Evolutionary conservation across 2,888 invertebrate species (phyloP).

Genomic region (Spodoptera exigua): DNA sequence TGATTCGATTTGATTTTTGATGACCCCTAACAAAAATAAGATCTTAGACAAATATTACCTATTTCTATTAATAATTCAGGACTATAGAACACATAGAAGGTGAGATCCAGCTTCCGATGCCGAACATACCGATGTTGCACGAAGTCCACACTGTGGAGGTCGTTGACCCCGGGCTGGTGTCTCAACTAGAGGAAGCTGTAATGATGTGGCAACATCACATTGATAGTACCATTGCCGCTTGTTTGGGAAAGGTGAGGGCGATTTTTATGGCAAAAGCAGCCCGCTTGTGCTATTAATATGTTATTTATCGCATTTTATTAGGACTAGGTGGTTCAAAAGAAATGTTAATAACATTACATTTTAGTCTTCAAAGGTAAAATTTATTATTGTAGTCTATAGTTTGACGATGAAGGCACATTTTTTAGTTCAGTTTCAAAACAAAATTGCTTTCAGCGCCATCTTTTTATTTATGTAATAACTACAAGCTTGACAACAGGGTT

Average conservation of each 20-base stretch:
- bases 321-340: too few species aligned
- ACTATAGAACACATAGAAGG: slow-evolving; percentile 93
- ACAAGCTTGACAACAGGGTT: too few species aligned
- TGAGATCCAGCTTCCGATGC: slow-evolving; percentile 91
- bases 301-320: too few species aligned
- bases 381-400: too few species aligned
- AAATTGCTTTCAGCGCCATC: slow-evolving; percentile 8
- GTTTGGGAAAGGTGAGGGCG: slow-evolving; percentile 83
- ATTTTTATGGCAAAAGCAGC: too few species aligned
- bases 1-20: too few species aligned
- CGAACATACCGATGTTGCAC: slow-evolving; percentile 87
- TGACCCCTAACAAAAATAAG: too few species aligned
- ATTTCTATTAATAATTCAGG: slow-evolving; percentile 74
- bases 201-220: slow-evolving; percentile 92
- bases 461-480: not conserved
- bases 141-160: slow-evolving; percentile 77
- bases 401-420: not conserved
- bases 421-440: not conserved
- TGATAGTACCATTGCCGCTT: slow-evolving; percentile 87
- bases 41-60: too few species aligned
- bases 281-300: too few species aligned
- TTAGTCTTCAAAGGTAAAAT: too few species aligned
- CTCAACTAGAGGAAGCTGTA: slow-evolving; percentile 90
- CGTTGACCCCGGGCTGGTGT: slow-evolving; percentile 84
- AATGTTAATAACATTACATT: too few species aligned